Conservation (phyloP, 1,140 invertebrate species). For the Adoxophyes honmai region DNA sequence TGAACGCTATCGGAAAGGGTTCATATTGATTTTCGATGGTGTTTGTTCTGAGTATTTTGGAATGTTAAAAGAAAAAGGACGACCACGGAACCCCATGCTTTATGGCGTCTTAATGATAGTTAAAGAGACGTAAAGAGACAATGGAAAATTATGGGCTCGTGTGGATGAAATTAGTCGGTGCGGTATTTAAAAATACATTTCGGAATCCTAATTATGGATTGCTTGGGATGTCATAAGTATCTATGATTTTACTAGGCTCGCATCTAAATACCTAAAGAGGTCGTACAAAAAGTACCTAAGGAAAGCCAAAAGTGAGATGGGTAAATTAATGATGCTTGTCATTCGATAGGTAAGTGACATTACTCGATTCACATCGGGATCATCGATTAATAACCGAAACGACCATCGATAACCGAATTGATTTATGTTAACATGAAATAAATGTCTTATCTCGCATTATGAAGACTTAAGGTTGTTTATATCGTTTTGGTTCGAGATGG, state of each 20-base stretch:
- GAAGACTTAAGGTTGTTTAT: slow-evolving; percentile 13
- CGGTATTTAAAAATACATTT: neutral
- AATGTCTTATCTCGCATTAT: slow-evolving; percentile 2
- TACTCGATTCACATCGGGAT: slow-evolving; percentile 22
- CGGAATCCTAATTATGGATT: neutral
- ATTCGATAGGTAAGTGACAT: slow-evolving; percentile 44
- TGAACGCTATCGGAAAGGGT: slow-evolving; percentile 65
- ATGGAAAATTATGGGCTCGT: neutral
- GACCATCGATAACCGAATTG: slow-evolving; percentile 21
- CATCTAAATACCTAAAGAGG: too few relatives aligned
- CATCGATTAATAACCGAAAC: slow-evolving; percentile 24
- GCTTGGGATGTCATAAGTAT: too few relatives aligned
- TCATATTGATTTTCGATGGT: slow-evolving; percentile 67
- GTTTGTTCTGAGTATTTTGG: slow-evolving; percentile 65
- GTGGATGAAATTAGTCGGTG: neutral
- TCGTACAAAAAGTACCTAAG: too few relatives aligned
- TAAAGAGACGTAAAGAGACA: slow-evolving; percentile 1
- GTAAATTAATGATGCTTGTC: slow-evolving; percentile 46
- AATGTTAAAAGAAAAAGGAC: slow-evolving; percentile 20
- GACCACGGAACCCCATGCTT: neutral
- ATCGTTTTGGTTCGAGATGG: slow-evolving; percentile 1
- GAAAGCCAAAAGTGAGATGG: slow-evolving; percentile 14
- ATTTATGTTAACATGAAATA: slow-evolving; percentile 31
- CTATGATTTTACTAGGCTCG: too few relatives aligned
- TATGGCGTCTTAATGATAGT: slow-evolving; percentile 9